phyloP scores from a whole-genome alignment of 2,797 vertebrate genomes.

The Neomorphus geoffroyi region DNA sequence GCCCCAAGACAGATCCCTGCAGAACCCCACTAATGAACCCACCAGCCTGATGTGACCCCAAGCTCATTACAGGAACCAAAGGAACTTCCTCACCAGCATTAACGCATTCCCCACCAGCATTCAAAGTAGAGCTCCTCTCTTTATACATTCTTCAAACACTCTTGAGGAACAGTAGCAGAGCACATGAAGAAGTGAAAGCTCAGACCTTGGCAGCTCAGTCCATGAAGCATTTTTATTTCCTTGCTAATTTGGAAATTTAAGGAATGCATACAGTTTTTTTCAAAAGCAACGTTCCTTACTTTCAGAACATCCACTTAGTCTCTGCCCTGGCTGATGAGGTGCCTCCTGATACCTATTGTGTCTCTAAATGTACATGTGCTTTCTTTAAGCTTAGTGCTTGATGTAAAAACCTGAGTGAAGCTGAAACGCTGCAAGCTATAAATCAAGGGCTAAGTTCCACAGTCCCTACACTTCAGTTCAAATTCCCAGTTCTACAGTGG shows the following conservation, averaged over 20 bases:
- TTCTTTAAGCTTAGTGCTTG: not conserved
- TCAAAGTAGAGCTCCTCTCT: not conserved
- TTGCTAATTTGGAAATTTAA: not conserved
- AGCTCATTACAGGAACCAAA: not conserved
- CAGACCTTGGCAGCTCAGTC: not conserved
- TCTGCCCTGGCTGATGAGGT: not conserved
- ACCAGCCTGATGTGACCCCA: not conserved
- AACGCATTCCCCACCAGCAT: not conserved
- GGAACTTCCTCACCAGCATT: not conserved
- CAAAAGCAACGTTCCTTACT: not conserved
- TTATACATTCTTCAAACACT: not conserved
- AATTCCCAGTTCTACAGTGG: not conserved
- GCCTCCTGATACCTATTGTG: not conserved
- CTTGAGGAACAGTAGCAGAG: not conserved
- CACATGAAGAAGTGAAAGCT: not conserved
- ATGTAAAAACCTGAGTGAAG: not conserved
- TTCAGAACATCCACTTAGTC: not conserved
- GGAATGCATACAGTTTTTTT: not conserved
- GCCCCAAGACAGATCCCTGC: not conserved
- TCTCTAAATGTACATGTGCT: not conserved
- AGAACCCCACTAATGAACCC: not conserved
- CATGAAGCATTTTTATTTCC: not conserved
- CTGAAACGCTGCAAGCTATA: not conserved
- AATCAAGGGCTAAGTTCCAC: not conserved
- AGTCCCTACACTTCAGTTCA: not conserved